Evolutionary conservation across 2,797 vertebrate species (phyloP).

Genomic region (Acropternis orthonyx): DNA sequence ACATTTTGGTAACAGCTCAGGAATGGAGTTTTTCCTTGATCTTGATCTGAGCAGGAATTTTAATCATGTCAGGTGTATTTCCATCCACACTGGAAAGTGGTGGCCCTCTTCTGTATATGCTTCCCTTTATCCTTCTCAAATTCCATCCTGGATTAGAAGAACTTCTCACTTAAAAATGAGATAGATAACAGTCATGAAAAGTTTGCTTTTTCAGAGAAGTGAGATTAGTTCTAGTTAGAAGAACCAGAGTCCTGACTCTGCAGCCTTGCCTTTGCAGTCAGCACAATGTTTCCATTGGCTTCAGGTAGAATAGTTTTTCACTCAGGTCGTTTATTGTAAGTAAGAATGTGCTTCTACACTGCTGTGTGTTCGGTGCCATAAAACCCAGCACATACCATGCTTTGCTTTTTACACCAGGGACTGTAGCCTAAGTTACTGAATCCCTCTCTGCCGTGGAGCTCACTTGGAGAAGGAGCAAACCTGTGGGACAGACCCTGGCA

Average conservation of each 20-base stretch:
- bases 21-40: not conserved
- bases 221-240: not conserved
- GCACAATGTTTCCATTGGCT: constrained; percentile 34
- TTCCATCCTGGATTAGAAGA: not conserved
- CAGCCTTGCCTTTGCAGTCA: constrained; percentile 2
- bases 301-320: constrained; percentile 30
- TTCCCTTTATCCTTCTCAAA: not conserved
- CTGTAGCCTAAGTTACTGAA: not conserved
- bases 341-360: constrained; percentile 38
- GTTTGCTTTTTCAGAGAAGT: not conserved
- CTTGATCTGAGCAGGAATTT: not conserved
- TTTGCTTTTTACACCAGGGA: not conserved
- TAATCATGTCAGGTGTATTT: not conserved
- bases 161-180: not conserved
- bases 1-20: not conserved
- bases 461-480: not conserved
- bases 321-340: constrained; percentile 12
- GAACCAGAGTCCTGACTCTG: not conserved
- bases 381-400: constrained; percentile 18
- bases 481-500: not conserved
- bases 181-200: not conserved
- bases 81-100: not conserved
- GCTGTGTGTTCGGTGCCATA: not conserved
- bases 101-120: not conserved
- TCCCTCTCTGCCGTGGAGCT: not conserved